Percentiles rank a stretch among this genome's conserved stretches.
These are phyloP conservation scores for Anguilla marmorata DNA, from an alignment of 2,797 vertebrate species.

Conservation along the genomic window DNA sequence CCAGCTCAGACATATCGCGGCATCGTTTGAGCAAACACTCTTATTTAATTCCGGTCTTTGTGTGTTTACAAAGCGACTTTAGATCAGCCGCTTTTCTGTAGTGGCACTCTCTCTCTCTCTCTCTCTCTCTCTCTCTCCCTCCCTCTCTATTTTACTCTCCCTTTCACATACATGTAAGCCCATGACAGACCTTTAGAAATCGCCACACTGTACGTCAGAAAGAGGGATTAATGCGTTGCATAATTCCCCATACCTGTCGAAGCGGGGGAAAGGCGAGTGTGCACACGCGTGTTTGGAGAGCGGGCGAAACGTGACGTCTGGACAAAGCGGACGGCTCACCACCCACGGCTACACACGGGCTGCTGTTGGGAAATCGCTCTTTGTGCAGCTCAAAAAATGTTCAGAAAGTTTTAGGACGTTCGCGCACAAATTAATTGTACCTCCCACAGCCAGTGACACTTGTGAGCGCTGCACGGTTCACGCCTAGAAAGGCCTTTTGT, in stretches of 20 bases:
- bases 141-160: not conserved
- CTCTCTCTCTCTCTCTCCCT: not conserved
- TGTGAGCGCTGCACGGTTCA: not conserved
- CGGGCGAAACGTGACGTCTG: constrained; percentile 39
- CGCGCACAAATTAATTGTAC: not conserved
- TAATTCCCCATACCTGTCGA: constrained; percentile 50
- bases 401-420: constrained; percentile 23
- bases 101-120: not conserved
- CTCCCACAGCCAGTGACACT: not conserved
- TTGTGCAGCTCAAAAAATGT: constrained; percentile 24
- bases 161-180: not conserved
- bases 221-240: constrained; percentile 20
- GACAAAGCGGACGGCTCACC: constrained; percentile 33
- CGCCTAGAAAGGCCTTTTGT: not conserved
- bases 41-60: not conserved
- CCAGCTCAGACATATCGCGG: not conserved
- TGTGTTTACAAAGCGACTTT: constrained; percentile 10
- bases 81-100: not conserved
- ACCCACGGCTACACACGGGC: not conserved
- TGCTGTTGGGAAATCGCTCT: constrained; percentile 24
- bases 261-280: constrained; percentile 60
- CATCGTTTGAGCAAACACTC: not conserved
- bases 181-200: not conserved
- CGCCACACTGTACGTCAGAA: not conserved
- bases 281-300: constrained; percentile 47